Conservation (phyloP, 2,888 invertebrate genomes). For the Sminthurides aquaticus region DNA sequence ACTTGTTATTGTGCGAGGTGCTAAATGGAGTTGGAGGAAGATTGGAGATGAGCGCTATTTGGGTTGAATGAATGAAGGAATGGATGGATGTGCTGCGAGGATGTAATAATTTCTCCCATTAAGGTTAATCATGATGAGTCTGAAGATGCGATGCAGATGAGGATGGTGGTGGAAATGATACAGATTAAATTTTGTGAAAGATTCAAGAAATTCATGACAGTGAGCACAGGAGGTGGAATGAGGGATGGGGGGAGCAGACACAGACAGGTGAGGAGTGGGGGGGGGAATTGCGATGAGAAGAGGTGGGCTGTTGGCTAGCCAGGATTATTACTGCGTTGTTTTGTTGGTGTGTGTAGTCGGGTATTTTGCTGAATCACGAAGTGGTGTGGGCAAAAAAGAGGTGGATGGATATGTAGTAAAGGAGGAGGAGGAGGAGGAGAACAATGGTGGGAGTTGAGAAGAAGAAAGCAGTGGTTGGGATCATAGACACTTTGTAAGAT, state of each 20-base stretch:
- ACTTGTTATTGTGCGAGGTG: not conserved
- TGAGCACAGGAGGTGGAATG: not conserved
- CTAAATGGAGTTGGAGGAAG: not conserved
- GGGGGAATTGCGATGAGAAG: not conserved
- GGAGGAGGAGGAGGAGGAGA: not conserved
- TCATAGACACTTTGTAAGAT: conserved; percentile 23
- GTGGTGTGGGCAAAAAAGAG: conserved; percentile 10
- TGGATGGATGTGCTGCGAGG: no score
- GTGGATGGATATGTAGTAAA: no score
- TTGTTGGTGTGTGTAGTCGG: not conserved
- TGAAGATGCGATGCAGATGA: conserved; percentile 1
- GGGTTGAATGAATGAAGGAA: no score
- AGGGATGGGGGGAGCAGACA: no score
- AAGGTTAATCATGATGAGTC: not conserved
- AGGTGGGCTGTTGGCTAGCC: not conserved
- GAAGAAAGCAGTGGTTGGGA: not conserved
- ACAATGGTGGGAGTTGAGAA: conserved; percentile 19
- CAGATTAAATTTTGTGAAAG: not conserved
- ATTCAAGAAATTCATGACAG: not conserved
- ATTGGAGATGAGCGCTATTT: not conserved
- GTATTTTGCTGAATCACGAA: conserved; percentile 34
- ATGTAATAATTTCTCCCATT: not conserved
- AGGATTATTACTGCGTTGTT: no score
- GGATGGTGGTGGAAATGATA: not conserved
- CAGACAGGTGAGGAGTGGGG: no score